Base-by-base conservation (phyloP, 2,888 invertebrate genomes). In the Candidula unifasciata region DNA sequence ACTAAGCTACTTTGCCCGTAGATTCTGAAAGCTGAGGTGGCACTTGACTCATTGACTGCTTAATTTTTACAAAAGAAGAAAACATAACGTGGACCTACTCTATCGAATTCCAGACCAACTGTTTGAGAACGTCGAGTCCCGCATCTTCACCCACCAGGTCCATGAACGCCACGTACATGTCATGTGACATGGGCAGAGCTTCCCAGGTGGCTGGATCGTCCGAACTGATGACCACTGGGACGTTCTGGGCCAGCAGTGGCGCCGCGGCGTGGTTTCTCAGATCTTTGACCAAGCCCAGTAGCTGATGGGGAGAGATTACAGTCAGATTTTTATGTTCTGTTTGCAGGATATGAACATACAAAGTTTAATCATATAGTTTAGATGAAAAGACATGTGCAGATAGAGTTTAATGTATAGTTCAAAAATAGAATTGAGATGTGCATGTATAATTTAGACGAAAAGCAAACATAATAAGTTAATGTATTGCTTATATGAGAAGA, bases 121-220 rank as follows among this genome's bases (percentile, higher is more conserved):
- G 89, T 86, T 93, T 93, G 21, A 93, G 88, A 0, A 91, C 78
- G 68, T 87, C 84, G 10, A 93, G 87, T 21, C 91, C 92, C 76
- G 89, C 89, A 64, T 90, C 85, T 44, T 87, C 87, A 0, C 92
- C 91, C 27, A 91, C 88, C 66, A 93, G 73, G 2, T 89, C 92
- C 93, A 93, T 93, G 81, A 93, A 93, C 0, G 91, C 88, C 82
- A 89, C 89, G 84, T 92, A 93, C 83, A 92, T 91, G 87, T 93
- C 93, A 85, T 93, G 89, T 8, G 93, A 90, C 76, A 93, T 85
- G 2, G 91, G 91, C 6, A 54, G 77, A 30, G 92, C 90, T 10
- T 91, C 91, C 93, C 92, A 93, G 1, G 90, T 80, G 0, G 87
- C 88, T 0, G 92, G 92, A 84, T 93, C 93, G 80, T 93, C 93